Conservation (phyloP, 2,113 vertebrate genomes). For the Colius striatus region DNA sequence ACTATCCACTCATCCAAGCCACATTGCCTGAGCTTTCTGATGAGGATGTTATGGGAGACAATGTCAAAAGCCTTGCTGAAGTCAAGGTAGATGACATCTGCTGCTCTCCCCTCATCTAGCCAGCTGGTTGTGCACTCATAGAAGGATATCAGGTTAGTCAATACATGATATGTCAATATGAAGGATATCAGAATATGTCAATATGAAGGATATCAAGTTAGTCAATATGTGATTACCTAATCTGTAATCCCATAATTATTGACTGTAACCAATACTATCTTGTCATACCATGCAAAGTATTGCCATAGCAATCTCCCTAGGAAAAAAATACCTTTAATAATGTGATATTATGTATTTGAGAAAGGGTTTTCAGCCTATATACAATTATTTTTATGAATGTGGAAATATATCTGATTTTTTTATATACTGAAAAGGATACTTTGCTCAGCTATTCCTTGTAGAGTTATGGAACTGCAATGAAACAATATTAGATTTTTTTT, state of each 20-base stretch:
- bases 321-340: neutral
- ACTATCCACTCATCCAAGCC: no score
- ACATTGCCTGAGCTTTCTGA: no score
- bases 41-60: no score
- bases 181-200: no score
- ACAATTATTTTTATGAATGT: neutral
- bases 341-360: neutral
- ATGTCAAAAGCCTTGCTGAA: no score
- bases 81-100: no score
- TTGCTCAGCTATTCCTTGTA: neutral
- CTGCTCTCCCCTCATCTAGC: no score
- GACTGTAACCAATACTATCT: neutral
- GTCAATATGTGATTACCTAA: neutral
- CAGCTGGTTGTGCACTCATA: no score
- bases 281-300: neutral
- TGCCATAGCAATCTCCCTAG: neutral
- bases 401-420: neutral
- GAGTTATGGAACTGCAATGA: neutral
- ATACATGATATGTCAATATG: no score
- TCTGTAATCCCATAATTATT: neutral
- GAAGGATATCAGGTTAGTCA: no score
- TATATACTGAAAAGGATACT: neutral
- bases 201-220: no score
- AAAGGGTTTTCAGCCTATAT: neutral
- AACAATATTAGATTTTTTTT: neutral